Conservation (phyloP, 2,888 invertebrate genomes). For the Catocala sponsa region DNA sequence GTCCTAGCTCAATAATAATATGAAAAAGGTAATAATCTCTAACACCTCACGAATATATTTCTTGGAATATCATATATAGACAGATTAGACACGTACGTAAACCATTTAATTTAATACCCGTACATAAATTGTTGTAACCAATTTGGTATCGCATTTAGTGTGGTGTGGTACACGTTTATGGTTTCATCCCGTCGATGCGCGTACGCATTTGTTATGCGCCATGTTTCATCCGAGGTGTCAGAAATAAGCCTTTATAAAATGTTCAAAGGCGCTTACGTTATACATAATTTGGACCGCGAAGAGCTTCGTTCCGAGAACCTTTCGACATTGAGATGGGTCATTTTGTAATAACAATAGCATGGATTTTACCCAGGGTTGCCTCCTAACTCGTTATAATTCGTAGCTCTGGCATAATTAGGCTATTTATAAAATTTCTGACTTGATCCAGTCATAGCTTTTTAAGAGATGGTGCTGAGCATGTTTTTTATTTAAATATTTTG, state of each 20-base stretch:
- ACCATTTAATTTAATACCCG: slow-evolving; percentile 52
- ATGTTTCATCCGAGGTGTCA: slow-evolving; percentile 84
- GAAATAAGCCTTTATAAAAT: slow-evolving; percentile 83
- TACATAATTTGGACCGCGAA: slow-evolving; percentile 61
- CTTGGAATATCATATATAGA: slow-evolving; percentile 19
- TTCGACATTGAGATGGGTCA: slow-evolving; percentile 87
- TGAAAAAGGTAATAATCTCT: background rate
- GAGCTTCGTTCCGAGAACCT: slow-evolving; percentile 72
- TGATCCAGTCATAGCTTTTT: no score
- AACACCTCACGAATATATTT: slow-evolving; percentile 27
- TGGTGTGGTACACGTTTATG: slow-evolving; percentile 62
- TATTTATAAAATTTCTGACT: slow-evolving; percentile 1
- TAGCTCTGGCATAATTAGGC: background rate
- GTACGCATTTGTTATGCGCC: slow-evolving; percentile 75
- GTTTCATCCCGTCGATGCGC: slow-evolving; percentile 57
- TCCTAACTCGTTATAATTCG: slow-evolving; percentile 20
- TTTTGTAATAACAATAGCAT: slow-evolving; percentile 83
- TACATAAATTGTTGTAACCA: slow-evolving; percentile 66
- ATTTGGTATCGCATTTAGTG: slow-evolving; percentile 70
- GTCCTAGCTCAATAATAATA: background rate
- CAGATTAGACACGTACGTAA: slow-evolving; percentile 42
- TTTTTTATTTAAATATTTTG: no score
- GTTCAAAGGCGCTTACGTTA: slow-evolving; percentile 73
- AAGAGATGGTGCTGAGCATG: no score
- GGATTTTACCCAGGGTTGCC: slow-evolving; percentile 66